Evolutionary conservation across 1,140 invertebrate species (phyloP).

Genomic region (Bacillus rossius): DNA sequence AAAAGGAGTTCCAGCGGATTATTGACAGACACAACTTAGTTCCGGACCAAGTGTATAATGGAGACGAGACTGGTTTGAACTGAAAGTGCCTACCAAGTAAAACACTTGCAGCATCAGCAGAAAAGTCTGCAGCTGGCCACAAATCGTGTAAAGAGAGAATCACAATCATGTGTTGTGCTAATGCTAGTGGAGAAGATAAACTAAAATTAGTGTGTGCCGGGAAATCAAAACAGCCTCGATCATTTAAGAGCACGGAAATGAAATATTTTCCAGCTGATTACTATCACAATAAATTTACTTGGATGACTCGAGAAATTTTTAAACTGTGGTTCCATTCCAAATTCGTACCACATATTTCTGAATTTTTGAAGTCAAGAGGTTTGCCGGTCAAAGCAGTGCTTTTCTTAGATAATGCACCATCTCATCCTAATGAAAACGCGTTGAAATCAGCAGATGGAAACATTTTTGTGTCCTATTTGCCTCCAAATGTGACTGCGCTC

Average conservation of each 20-base stretch:
- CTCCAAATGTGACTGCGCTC: slow-evolving; percentile 1
- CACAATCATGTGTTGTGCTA: slow-evolving; percentile 13
- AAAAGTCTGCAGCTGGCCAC: background rate
- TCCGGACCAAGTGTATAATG: slow-evolving; percentile 3
- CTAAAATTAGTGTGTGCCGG: slow-evolving; percentile 13
- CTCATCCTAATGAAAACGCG: background rate
- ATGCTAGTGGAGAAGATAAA: slow-evolving; percentile 12
- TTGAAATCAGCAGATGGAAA: slow-evolving; percentile 7
- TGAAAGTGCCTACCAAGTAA: slow-evolving; percentile 6
- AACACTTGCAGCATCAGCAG: background rate
- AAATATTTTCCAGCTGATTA: slow-evolving; percentile 7
- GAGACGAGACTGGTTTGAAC: slow-evolving; percentile 2
- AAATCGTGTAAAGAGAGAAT: slow-evolving; percentile 17
- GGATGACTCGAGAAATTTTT: background rate
- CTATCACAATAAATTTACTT: slow-evolving; percentile 6
- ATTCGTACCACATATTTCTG: too few relatives aligned
- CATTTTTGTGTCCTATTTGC: background rate
- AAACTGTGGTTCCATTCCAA: too few relatives aligned
- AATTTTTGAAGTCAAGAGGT: too few relatives aligned
- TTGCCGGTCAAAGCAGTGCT: slow-evolving; percentile 1
- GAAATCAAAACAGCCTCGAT: slow-evolving; percentile 15
- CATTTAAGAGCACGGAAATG: slow-evolving; percentile 12
- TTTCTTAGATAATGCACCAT: slow-evolving; percentile 3
- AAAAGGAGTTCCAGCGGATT: too few relatives aligned
- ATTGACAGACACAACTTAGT: too few relatives aligned